These are phyloP conservation scores for Lateolabrax maculatus DNA, from an alignment of 2,797 vertebrate genomes.

Conservation along the genomic window DNA sequence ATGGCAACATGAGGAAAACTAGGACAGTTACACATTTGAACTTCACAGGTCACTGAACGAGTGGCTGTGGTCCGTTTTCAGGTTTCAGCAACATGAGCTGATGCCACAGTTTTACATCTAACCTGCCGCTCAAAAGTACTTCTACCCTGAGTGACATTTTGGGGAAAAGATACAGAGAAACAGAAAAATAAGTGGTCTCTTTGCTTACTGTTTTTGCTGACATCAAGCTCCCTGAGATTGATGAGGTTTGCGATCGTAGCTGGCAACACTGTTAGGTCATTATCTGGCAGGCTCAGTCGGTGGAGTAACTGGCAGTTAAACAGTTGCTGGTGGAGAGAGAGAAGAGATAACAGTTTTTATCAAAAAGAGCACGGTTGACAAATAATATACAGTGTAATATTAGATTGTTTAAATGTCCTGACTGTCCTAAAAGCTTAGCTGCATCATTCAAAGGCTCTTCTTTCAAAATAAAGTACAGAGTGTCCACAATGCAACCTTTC, in stretches of 20 bases:
- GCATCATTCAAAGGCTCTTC: conserved; percentile 12
- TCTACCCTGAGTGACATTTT: neutral
- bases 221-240: conserved; percentile 99
- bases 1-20: neutral
- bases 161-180: neutral
- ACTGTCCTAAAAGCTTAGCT: conserved; percentile 7
- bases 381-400: neutral
- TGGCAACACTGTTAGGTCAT: conserved; percentile 95
- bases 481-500: neutral
- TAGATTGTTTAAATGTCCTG: conserved; percentile 1
- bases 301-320: conserved; percentile 98
- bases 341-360: conserved; percentile 3
- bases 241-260: conserved; percentile 97
- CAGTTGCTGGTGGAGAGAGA: conserved; percentile 90
- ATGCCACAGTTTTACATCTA: neutral
- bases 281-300: conserved; percentile 98
- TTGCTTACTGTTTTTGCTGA: conserved; percentile 99
- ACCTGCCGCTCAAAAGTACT: neutral
- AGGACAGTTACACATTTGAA: neutral
- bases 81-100: conserved; percentile 16
- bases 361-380: neutral
- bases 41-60: neutral
- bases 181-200: neutral
- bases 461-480: neutral
- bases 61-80: conserved; percentile 1